Evolutionary conservation across 2,888 invertebrate species (phyloP).

Genomic region (Tipula vernalis): DNA sequence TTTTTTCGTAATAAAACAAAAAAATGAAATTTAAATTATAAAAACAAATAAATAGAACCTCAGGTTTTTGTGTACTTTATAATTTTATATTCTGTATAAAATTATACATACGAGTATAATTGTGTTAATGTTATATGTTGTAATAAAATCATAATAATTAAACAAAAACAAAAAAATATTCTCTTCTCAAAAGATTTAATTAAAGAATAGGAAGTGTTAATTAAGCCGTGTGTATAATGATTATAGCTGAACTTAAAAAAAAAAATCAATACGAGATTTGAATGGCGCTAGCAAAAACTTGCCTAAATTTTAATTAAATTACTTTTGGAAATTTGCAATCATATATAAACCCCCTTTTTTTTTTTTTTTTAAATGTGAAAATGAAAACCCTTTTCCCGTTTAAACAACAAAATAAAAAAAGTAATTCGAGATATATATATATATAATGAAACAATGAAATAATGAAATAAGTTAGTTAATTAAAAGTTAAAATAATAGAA

Average conservation of each 20-base stretch:
- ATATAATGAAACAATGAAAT: not conserved
- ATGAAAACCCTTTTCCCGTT: not conserved
- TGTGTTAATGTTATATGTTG: not conserved
- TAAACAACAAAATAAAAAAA: not conserved
- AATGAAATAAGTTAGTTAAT: not conserved
- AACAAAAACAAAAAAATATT: not conserved
- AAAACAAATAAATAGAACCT: not conserved
- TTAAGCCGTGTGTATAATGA: not conserved
- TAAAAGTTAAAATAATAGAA: not conserved
- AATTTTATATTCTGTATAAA: not conserved
- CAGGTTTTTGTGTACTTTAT: not conserved
- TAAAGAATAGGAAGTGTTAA: not conserved
- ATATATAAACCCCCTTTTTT: not conserved
- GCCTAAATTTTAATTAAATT: not conserved
- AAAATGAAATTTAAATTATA: not conserved
- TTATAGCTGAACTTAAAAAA: not conserved
- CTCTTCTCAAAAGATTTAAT: not conserved
- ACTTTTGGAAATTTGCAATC: not conserved
- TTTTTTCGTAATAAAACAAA: not conserved
- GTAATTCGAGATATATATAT: not conserved
- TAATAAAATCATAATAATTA: not conserved
- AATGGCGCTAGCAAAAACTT: not conserved
- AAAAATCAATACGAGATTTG: not conserved
- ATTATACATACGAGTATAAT: not conserved
- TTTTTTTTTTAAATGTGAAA: not conserved